Evolutionary conservation across 1,140 invertebrate species (phyloP).

Genomic region (Epicauta chinensis): DNA sequence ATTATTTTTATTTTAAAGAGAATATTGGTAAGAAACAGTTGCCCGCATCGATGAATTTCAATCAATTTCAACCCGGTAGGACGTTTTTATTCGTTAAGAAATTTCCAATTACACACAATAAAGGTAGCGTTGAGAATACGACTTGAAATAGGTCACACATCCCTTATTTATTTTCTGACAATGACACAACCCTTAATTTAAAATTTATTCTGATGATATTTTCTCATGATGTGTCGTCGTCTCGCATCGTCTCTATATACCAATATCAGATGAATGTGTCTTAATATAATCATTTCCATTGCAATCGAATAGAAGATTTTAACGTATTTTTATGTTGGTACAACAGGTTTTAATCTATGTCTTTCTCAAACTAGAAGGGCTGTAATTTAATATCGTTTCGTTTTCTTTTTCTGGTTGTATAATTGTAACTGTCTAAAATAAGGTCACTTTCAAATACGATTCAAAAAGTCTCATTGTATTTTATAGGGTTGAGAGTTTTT

Average conservation of each 20-base stretch:
- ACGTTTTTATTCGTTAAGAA: background rate
- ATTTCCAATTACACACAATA: constrained; percentile 4
- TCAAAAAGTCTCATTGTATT: no score
- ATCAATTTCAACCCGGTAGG: background rate
- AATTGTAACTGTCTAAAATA: background rate
- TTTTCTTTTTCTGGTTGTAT: no score
- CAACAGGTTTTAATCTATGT: constrained; percentile 7
- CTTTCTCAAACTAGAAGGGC: constrained; percentile 2
- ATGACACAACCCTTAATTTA: constrained; percentile 24
- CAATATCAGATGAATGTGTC: background rate
- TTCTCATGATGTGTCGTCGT: constrained; percentile 9
- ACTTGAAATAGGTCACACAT: constrained; percentile 19
- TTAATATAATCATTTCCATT: background rate
- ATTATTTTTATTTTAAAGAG: background rate
- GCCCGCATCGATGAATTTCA: constrained; percentile 7
- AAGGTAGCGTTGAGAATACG: constrained; percentile 11
- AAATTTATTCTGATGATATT: constrained; percentile 21
- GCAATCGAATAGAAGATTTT: background rate
- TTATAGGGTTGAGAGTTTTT: no score
- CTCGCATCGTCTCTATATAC: background rate
- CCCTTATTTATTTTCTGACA: constrained; percentile 19
- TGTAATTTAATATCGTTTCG: constrained; percentile 20
- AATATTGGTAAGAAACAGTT: constrained; percentile 6
- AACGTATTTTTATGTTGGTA: background rate
- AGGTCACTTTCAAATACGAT: background rate